These are phyloP conservation scores for Asarcornis scutulata DNA, from an alignment of 2,113 vertebrate species.

Conservation along the genomic window DNA sequence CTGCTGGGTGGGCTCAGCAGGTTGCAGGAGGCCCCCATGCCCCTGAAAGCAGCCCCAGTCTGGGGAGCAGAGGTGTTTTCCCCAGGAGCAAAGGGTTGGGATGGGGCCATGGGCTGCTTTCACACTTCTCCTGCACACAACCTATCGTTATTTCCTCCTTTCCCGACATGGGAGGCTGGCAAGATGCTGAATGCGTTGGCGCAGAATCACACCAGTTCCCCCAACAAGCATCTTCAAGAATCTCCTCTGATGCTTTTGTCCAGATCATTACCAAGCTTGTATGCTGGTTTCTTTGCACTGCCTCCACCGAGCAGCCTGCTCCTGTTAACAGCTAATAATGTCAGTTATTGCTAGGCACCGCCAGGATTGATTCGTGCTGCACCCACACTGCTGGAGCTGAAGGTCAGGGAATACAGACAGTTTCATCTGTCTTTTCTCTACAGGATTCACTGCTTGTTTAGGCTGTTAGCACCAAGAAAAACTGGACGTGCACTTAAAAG, in stretches of 20 bases:
- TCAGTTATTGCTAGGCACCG: not conserved
- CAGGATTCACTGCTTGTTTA: slow-evolving; percentile 43
- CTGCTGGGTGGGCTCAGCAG: not conserved
- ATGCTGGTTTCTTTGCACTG: not conserved
- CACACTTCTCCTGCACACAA: not conserved
- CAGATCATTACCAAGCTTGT: not conserved
- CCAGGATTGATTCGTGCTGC: not conserved
- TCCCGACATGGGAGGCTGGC: not conserved
- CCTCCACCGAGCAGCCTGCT: not conserved
- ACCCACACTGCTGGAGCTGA: not conserved
- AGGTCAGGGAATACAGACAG: not conserved
- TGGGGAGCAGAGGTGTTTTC: not conserved
- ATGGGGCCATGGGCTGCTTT: not conserved
- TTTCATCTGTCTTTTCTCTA: slow-evolving; percentile 49
- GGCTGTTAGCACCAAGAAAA: not conserved
- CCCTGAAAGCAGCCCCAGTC: not conserved
- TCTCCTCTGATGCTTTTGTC: not conserved
- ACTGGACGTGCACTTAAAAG: slow-evolving; percentile 26
- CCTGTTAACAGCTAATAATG: slow-evolving; percentile 28
- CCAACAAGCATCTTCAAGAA: not conserved
- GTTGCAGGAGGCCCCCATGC: not conserved
- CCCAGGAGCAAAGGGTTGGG: not conserved
- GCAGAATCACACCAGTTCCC: not conserved
- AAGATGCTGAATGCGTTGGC: fast-evolving
- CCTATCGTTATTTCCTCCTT: not conserved